phyloP scores from a whole-genome alignment of 2,113 vertebrate genomes.

The Ptychochromis oligacanthus region DNA sequence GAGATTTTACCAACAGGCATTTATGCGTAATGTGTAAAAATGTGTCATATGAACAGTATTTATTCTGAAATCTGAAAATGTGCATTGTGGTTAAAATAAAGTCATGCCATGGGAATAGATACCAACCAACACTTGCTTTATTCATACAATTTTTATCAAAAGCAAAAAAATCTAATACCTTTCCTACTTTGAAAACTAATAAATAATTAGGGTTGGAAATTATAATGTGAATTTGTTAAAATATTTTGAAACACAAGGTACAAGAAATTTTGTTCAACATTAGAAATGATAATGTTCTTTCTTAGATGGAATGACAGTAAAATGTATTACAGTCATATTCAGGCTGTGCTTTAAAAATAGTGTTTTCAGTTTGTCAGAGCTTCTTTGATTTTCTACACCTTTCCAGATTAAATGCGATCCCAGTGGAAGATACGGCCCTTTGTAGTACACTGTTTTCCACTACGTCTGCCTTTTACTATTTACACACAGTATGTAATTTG shows the following conservation, averaged over 20 bases:
- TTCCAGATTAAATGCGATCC: neutral
- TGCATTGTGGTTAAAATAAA: no score
- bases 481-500: neutral
- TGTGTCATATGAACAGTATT: neutral
- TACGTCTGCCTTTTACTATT: neutral
- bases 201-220: neutral
- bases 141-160: neutral
- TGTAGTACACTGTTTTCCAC: neutral
- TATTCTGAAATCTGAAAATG: neutral
- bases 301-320: neutral
- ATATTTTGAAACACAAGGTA: neutral
- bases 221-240: neutral
- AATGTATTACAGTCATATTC: neutral
- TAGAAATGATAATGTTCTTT: neutral
- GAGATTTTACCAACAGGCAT: neutral
- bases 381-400: neutral
- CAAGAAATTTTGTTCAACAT: neutral
- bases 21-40: neutral
- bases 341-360: neutral
- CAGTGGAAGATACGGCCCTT: neutral
- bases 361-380: neutral
- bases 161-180: neutral
- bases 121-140: no score
- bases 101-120: no score
- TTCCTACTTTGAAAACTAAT: neutral